Conservation (phyloP, 2,888 invertebrate genomes). For the Pyrochroa serraticornis region DNA sequence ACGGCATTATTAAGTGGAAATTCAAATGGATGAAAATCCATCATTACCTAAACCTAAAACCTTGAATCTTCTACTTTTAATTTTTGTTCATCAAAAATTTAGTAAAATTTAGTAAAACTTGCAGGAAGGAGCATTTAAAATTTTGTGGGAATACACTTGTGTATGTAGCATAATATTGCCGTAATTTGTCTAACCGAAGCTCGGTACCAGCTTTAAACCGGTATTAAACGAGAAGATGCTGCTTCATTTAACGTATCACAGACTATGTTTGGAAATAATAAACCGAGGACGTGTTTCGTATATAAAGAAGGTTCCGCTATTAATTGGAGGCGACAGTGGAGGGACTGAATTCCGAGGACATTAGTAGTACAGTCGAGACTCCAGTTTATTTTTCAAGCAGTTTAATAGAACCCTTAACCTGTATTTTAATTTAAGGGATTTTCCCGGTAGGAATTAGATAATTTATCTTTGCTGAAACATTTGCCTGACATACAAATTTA, state of each 20-base stretch:
- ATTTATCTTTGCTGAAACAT: conserved; percentile 22
- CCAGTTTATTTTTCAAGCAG: conserved; percentile 28
- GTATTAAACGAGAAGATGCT: conserved; percentile 19
- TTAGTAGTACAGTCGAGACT: conserved; percentile 26
- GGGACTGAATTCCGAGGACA: conserved; percentile 10
- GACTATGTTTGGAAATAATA: conserved; percentile 40
- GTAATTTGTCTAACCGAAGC: conserved; percentile 1
- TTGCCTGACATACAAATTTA: too few relatives aligned
- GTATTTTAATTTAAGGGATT: conserved; percentile 28
- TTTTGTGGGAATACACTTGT: not conserved
- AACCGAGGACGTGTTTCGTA: conserved; percentile 38
- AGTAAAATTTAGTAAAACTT: too few relatives aligned
- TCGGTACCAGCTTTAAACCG: too few relatives aligned
- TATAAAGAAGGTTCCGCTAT: conserved; percentile 36
- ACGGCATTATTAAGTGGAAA: too few relatives aligned
- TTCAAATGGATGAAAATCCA: too few relatives aligned
- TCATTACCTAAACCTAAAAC: too few relatives aligned
- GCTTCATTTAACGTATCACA: conserved; percentile 30
- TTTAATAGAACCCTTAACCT: conserved; percentile 27
- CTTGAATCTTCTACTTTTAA: too few relatives aligned
- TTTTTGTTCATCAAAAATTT: too few relatives aligned
- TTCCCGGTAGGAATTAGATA: conserved; percentile 30
- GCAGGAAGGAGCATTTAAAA: too few relatives aligned
- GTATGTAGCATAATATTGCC: conserved; percentile 2
- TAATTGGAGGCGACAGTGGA: conserved; percentile 33